Evolutionary conservation across 2,113 vertebrate species (phyloP).

Genomic region (Meles meles): DNA sequence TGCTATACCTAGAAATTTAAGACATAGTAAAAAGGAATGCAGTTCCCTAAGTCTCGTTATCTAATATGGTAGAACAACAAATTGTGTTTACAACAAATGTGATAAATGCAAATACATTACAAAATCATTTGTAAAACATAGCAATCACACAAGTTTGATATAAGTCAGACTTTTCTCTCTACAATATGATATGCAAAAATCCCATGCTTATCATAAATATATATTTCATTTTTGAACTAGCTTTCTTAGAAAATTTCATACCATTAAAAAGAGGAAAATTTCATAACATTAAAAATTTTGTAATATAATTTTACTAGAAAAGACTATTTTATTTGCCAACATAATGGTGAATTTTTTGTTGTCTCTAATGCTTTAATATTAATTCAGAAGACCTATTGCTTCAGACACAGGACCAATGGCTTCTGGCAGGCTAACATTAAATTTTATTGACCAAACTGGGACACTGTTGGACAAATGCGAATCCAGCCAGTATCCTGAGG

Average conservation of each 20-base stretch:
- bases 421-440: not conserved
- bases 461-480: not conserved
- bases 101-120: not conserved
- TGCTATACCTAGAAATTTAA: not conserved
- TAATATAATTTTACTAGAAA: not conserved
- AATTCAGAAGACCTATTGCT: not conserved
- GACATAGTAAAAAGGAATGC: not conserved
- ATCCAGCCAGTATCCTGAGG: not conserved
- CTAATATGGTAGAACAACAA: not conserved
- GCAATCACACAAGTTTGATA: not conserved
- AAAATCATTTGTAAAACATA: not conserved
- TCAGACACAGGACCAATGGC: not conserved
- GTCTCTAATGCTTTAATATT: not conserved
- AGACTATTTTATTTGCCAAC: not conserved
- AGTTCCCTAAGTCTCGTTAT: not conserved
- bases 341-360: not conserved
- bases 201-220: not conserved
- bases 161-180: not conserved
- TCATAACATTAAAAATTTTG: not conserved
- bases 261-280: not conserved
- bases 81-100: not conserved
- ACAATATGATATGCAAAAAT: not conserved
- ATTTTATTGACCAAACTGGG: not conserved
- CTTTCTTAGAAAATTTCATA: not conserved
- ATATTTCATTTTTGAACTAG: not conserved